A percentile compares a stretch with the other conserved stretches of the same genome.
These are phyloP conservation scores for Patella caerulea DNA, from an alignment of 2,888 invertebrate species.

Conservation along the genomic window DNA sequence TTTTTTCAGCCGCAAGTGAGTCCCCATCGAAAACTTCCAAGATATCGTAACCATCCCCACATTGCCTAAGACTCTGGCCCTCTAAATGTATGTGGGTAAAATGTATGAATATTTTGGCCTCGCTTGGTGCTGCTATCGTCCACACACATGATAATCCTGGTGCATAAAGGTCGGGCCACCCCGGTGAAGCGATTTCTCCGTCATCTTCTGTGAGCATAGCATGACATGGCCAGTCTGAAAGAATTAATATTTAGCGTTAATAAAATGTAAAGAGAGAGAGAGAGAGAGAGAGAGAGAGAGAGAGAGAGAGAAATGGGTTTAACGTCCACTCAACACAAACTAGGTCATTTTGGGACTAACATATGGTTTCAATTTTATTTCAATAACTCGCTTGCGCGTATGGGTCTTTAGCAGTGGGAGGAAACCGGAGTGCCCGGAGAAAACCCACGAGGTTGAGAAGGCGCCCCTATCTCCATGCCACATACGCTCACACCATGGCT, in stretches of 20 bases:
- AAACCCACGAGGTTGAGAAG: too few species aligned
- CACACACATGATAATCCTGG: conserved; percentile 57
- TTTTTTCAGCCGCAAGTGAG: conserved; percentile 29
- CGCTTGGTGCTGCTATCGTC: conserved; percentile 54
- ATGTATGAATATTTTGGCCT: conserved; percentile 49
- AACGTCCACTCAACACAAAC: too few species aligned
- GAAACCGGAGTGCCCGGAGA: too few species aligned
- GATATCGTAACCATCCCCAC: conserved; percentile 53
- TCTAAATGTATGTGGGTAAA: conserved; percentile 62
- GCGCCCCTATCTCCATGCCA: too few species aligned
- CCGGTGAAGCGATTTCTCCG: conserved; percentile 65
- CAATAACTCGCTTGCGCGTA: too few species aligned
- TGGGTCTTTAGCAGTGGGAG: too few species aligned
- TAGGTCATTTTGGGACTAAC: too few species aligned
- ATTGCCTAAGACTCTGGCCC: conserved; percentile 55
- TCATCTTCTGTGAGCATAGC: conserved; percentile 50
- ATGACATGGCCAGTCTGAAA: conserved; percentile 67
- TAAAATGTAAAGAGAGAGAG: too few species aligned
- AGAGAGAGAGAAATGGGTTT: too few species aligned
- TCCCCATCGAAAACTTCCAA: conserved; percentile 49
- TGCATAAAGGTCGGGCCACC: conserved; percentile 63
- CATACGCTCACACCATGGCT: too few species aligned
- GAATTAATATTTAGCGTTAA: background rate
- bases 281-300: too few species aligned
- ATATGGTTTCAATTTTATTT: too few species aligned